Conservation (phyloP, 2,113 vertebrate species). For the Misgurnus anguillicaudatus region DNA sequence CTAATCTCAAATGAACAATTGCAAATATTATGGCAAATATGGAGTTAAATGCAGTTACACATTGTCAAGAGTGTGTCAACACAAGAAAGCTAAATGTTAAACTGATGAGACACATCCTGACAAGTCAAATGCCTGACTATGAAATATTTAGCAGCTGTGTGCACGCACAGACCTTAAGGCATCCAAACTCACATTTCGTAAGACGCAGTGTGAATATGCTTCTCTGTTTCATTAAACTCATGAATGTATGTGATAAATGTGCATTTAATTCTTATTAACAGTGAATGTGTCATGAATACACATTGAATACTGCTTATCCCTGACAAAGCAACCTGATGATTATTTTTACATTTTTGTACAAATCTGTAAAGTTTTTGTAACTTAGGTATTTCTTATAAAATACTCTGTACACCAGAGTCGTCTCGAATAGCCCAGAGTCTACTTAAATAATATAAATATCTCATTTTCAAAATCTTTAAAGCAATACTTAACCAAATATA, state of each 20-base stretch:
- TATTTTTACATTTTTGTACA: too few species aligned
- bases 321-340: neutral
- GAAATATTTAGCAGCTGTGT: conserved; percentile 45
- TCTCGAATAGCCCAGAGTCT: too few species aligned
- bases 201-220: neutral
- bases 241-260: neutral
- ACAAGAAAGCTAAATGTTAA: conserved; percentile 29
- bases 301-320: neutral
- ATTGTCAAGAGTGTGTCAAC: conserved; percentile 14
- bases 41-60: neutral
- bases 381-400: too few species aligned
- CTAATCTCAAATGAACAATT: conserved; percentile 18
- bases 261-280: neutral
- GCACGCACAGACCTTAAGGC: conserved; percentile 23
- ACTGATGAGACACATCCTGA: conserved; percentile 22
- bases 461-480: too few species aligned
- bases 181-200: conserved; percentile 16
- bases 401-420: too few species aligned
- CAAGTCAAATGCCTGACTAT: conserved; percentile 31
- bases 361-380: too few species aligned
- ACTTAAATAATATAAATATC: too few species aligned
- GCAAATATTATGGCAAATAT: neutral
- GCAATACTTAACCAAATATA: too few species aligned
- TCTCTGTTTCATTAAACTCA: neutral
- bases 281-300: neutral